These are phyloP conservation scores for Drosophila subquinaria DNA, from an alignment of 2,888 invertebrate species.

Conservation along the genomic window DNA sequence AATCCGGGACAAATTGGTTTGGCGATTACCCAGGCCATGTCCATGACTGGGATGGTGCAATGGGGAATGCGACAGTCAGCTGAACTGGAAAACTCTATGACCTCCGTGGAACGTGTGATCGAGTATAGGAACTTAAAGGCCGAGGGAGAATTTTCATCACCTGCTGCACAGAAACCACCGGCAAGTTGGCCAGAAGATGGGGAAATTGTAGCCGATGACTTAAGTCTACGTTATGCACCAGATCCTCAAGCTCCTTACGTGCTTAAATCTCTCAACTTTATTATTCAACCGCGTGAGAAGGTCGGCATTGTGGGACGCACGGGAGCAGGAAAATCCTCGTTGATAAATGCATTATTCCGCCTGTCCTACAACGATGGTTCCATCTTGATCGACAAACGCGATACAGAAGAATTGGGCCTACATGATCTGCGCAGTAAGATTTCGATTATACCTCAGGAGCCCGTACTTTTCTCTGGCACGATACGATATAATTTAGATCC, in stretches of 20 bases:
- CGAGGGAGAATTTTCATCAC: constrained; percentile 88
- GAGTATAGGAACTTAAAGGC: constrained; percentile 87
- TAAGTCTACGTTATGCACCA: constrained; percentile 90
- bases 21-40: constrained; percentile 92
- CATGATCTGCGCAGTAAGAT: constrained; percentile 91
- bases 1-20: constrained; percentile 91
- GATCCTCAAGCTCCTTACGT: constrained; percentile 89
- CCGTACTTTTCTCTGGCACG: constrained; percentile 94
- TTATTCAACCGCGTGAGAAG: constrained; percentile 88
- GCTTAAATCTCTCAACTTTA: constrained; percentile 89
- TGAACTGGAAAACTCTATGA: constrained; percentile 95
- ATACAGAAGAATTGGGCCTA: constrained; percentile 90
- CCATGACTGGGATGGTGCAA: constrained; percentile 88
- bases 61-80: constrained; percentile 98
- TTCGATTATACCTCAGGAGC: constrained; percentile 94
- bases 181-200: constrained; percentile 91
- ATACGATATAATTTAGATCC: constrained; percentile 96
- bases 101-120: constrained; percentile 92
- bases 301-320: constrained; percentile 90
- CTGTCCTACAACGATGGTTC: constrained; percentile 92
- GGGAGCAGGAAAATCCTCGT: constrained; percentile 90
- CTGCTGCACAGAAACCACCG: constrained; percentile 88
- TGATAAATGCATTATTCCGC: constrained; percentile 91
- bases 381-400: constrained; percentile 92
- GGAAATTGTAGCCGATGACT: constrained; percentile 88